Conservation (phyloP, 2,113 vertebrate genomes). For the Gobius niger region DNA sequence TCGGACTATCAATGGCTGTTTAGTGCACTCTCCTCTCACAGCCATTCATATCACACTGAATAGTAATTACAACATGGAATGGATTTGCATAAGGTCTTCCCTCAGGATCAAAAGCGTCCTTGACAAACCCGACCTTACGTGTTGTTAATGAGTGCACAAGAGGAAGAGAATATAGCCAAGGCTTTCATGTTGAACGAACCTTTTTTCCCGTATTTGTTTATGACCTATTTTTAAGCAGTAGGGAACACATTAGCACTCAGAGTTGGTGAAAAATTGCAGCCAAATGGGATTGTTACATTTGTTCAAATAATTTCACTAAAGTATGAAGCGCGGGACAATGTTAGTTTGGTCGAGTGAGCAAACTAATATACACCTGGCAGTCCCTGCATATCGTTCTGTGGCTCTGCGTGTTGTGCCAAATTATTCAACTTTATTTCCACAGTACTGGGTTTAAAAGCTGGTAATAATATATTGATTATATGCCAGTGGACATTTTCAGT, state of each 20-base stretch:
- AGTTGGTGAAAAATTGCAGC: too few relatives aligned
- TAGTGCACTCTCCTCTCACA: conserved; percentile 5
- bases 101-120: conserved; percentile 19
- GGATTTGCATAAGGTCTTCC: conserved; percentile 49
- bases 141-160: conserved; percentile 25
- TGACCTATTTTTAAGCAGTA: not conserved
- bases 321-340: too few relatives aligned
- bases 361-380: conserved; percentile 19
- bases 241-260: too few relatives aligned
- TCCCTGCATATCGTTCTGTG: conserved; percentile 49
- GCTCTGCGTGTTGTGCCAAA: conserved; percentile 36
- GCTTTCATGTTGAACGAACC: not conserved
- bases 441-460: conserved; percentile 47
- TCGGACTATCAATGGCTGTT: conserved; percentile 15
- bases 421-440: conserved; percentile 54
- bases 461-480: conserved; percentile 49
- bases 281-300: too few relatives aligned
- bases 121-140: conserved; percentile 48
- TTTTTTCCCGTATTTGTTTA: not conserved
- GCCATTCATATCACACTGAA: conserved; percentile 34
- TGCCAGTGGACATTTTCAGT: conserved; percentile 10
- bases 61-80: conserved; percentile 34
- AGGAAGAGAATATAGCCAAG: conserved; percentile 12
- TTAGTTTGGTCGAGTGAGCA: too few relatives aligned
- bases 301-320: too few relatives aligned